Percentiles rank a stretch among this genome's conserved stretches.
Evolutionary conservation across 2,797 vertebrate genomes (phyloP).

Genomic region (Brachyalestes nurse): DNA sequence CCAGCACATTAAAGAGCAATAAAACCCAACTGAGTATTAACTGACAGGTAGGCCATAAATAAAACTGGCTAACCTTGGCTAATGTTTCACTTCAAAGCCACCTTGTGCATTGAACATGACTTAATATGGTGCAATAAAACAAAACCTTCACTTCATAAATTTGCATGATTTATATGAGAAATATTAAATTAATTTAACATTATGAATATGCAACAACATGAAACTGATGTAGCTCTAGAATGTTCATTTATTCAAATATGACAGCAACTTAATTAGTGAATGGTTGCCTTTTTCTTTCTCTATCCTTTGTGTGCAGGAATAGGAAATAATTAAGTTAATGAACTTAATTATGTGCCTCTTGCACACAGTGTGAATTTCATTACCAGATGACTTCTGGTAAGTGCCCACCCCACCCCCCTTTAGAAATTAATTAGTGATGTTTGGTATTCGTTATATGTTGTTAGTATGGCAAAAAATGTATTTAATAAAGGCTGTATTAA

Average conservation of each 20-base stretch:
- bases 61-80: conserved; percentile 60
- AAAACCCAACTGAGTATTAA: conserved; percentile 57
- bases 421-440: not conserved
- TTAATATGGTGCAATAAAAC: conserved; percentile 77
- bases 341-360: conserved; percentile 67
- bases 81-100: conserved; percentile 65
- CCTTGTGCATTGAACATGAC: conserved; percentile 75
- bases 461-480: not conserved
- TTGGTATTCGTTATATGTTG: not conserved
- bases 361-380: conserved; percentile 59
- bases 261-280: conserved; percentile 70
- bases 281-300: conserved; percentile 64
- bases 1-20: conserved; percentile 59
- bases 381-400: conserved; percentile 25
- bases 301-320: conserved; percentile 67
- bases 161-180: conserved; percentile 73
- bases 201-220: conserved; percentile 77
- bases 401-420: not conserved
- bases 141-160: conserved; percentile 77
- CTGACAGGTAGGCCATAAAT: conserved; percentile 74
- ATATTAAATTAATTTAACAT: conserved; percentile 65
- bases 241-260: conserved; percentile 68
- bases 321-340: conserved; percentile 73
- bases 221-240: conserved; percentile 61
- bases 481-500: too few species aligned